Conservation (phyloP, 2,888 invertebrate genomes). For the Scaptomyza tumidula region DNA sequence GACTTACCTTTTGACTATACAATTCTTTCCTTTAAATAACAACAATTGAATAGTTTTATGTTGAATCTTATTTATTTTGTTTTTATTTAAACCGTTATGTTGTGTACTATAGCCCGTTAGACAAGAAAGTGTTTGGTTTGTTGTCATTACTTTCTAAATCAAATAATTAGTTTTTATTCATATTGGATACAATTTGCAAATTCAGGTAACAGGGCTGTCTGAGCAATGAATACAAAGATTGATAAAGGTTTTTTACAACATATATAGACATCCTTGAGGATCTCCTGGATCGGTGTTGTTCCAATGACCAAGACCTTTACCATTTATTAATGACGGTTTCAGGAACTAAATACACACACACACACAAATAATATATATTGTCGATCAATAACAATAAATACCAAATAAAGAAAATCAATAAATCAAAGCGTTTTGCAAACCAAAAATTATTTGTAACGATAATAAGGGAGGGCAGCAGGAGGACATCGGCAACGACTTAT, state of each 20-base stretch:
- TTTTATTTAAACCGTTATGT: constrained; percentile 62
- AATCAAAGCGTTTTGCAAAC: constrained; percentile 39
- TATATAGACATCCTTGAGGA: constrained; percentile 64
- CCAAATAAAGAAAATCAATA: constrained; percentile 5
- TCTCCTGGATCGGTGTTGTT: constrained; percentile 56
- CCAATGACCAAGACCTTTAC: constrained; percentile 76
- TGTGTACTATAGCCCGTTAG: constrained; percentile 61
- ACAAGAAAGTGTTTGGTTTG: constrained; percentile 43
- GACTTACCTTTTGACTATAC: not conserved
- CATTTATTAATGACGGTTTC: constrained; percentile 90
- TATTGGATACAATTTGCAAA: constrained; percentile 69
- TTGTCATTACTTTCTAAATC: constrained; percentile 72
- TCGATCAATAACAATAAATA: constrained; percentile 24
- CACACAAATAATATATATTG: constrained; percentile 26
- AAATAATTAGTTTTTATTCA: constrained; percentile 74
- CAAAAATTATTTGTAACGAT: constrained; percentile 26
- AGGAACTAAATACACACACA: constrained; percentile 86
- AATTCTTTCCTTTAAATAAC: not conserved
- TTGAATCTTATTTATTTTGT: constrained; percentile 52
- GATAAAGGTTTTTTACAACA: constrained; percentile 73
- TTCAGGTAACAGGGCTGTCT: constrained; percentile 76
- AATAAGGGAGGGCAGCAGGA: constrained; percentile 10
- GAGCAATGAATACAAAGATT: constrained; percentile 77
- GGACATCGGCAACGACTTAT: constrained; percentile 21
- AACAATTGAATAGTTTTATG: not conserved